Base-by-base conservation (phyloP, 2,888 invertebrate species). In the Pterostichus niger region DNA sequence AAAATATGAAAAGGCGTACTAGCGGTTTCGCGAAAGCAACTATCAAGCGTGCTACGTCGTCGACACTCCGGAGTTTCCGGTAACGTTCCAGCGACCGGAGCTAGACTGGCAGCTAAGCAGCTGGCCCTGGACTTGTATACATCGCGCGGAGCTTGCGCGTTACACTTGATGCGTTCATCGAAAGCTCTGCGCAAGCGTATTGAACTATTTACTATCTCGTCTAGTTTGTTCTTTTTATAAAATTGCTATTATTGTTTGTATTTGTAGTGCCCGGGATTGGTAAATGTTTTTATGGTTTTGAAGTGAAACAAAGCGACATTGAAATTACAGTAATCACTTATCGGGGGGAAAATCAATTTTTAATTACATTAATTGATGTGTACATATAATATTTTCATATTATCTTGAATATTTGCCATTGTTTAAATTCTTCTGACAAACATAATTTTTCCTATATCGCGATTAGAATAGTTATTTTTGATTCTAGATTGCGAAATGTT, bases 91-190 rank as follows among this genome's bases (percentile, higher is more conserved):
- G 40, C 40, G 40, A 40, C 40, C 40, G 61, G 59, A 52, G 31
- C 71, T 52, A 24, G 46, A 81, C 81, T 81, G 81, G 40, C 54
- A 49, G 56, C n/a, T 6, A 35, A 81, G 49, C 73, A 54, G 56
- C 81, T 81, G 54, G 35, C n/a, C 81, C 81, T 6, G 81, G 81
- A 33, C 54, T 81, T 81, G 81, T 81, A 81, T 81, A 81, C 71
- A 17, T 44, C n/a, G 54, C 4, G 40, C n/a, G 17, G 40, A 49
- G 56, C 73, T 52, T 11, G 73, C 71, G 81, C 81, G 40, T 5
- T 17, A 17, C 54, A 24, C n/a, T 44, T 44, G 44, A 13, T 17
- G 17, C n/a, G 1, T 52, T n/a, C 11, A 40, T 40, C 11, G 68
- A 17, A 44, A 71, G 68, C 68, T 46, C 68, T 17, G 64, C 68